Evolutionary conservation across 2,797 vertebrate genomes (phyloP).

Genomic region (Scleropages formosus): DNA sequence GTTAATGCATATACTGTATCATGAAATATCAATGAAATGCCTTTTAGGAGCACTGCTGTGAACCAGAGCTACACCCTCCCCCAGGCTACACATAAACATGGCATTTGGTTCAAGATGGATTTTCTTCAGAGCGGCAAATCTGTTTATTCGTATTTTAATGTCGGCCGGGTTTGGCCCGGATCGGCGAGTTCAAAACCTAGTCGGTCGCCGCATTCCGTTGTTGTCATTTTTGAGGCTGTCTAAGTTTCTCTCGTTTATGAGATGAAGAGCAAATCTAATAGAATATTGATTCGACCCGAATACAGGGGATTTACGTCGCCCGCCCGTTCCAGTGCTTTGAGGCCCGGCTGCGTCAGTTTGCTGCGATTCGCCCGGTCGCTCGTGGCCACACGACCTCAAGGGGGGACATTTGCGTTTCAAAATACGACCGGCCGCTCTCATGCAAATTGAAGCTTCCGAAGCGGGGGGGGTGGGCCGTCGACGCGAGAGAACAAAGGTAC

Average conservation of each 20-base stretch:
- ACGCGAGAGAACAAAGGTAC: constrained; percentile 20
- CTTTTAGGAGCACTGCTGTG: too few species aligned
- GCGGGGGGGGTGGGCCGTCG: background rate
- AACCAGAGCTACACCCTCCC: background rate
- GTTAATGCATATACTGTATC: too few species aligned
- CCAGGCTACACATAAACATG: background rate
- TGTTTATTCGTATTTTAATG: background rate
- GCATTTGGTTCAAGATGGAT: constrained; percentile 19
- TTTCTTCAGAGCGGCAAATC: background rate
- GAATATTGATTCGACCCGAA: background rate
- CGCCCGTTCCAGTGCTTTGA: background rate
- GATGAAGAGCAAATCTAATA: background rate
- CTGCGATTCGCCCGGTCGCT: background rate
- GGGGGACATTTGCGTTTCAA: constrained; percentile 1
- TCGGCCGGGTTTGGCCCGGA: background rate
- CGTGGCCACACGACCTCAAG: background rate
- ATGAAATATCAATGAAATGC: too few species aligned
- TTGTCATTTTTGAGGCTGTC: background rate
- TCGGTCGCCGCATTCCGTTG: background rate
- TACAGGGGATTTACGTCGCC: background rate
- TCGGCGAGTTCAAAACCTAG: background rate
- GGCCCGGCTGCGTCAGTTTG: background rate
- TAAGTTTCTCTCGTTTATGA: background rate
- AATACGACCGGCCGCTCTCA: too few species aligned
- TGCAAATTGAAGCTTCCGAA: background rate